Evolutionary conservation across 1,140 invertebrate genomes (phyloP).

Genomic region (Batillaria attramentaria): DNA sequence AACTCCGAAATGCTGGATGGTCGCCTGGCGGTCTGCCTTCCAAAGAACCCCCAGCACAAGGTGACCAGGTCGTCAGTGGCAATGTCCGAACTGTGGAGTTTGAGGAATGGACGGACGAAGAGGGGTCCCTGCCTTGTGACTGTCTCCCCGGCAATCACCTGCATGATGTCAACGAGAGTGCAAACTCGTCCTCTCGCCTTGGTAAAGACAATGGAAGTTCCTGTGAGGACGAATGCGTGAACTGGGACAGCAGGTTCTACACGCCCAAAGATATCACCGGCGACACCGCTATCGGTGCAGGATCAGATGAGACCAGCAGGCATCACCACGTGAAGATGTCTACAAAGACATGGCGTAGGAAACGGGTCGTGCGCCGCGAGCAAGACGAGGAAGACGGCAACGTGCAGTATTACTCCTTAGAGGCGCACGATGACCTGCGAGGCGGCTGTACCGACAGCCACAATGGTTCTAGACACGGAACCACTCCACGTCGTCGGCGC

Average conservation of each 20-base stretch:
- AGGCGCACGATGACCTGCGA: too few species aligned
- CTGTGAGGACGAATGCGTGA: background rate
- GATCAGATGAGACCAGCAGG: background rate
- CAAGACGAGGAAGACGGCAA: background rate
- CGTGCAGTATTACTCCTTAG: background rate
- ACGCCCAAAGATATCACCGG: background rate
- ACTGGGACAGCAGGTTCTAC: slow-evolving; percentile 15
- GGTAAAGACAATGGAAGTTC: background rate
- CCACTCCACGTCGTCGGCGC: background rate
- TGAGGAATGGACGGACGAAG: too few species aligned
- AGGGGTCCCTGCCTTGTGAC: too few species aligned
- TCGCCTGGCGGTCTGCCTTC: background rate
- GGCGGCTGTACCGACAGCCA: too few species aligned
- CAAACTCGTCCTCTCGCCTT: slow-evolving; percentile 1
- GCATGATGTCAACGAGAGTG: slow-evolving; percentile 15
- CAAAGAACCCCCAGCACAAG: too few species aligned
- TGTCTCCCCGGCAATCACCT: background rate
- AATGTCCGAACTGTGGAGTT: too few species aligned
- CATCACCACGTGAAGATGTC: background rate
- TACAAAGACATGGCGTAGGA: too few species aligned
- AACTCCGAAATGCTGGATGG: slow-evolving; percentile 29
- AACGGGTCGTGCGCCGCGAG: too few species aligned
- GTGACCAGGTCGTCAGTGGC: too few species aligned
- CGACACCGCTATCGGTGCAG: background rate
- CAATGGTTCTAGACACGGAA: background rate